phyloP scores from a whole-genome alignment of 2,797 vertebrate species.

The Smutsia temminckii region DNA sequence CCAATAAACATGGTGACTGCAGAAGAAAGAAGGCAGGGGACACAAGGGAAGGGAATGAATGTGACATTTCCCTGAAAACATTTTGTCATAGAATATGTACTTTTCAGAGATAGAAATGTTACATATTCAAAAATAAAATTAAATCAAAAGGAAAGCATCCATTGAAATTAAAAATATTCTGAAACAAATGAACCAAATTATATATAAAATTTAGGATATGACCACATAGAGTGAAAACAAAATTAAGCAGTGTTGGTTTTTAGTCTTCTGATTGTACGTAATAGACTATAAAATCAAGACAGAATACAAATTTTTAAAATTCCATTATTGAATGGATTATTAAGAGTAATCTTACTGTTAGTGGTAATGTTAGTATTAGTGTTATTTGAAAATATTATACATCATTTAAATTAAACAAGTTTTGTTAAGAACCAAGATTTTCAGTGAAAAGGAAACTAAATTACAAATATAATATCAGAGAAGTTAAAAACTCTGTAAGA shows the following conservation, averaged over 20 bases:
- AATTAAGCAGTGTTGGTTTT: not conserved
- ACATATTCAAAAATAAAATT: not conserved
- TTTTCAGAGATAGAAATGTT: not conserved
- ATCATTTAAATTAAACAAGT: not conserved
- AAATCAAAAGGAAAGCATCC: not conserved
- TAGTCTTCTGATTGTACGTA: not conserved
- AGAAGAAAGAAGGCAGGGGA: not conserved
- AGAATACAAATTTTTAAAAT: not conserved
- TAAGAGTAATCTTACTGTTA: not conserved
- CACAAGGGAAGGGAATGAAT: not conserved
- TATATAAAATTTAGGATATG: not conserved
- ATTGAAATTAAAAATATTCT: not conserved
- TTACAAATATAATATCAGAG: not conserved
- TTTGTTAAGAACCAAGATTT: not conserved
- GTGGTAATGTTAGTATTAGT: not conserved
- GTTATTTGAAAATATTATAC: not conserved
- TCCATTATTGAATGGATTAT: not conserved
- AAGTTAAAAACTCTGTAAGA: not conserved
- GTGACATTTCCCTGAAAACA: not conserved
- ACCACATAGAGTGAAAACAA: not conserved
- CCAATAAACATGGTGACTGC: not conserved
- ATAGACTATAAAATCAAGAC: not conserved
- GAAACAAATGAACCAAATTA: not conserved
- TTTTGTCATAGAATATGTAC: too few species aligned
- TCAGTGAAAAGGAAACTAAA: not conserved